phyloP scores from a whole-genome alignment of 2,113 vertebrate genomes.

The Gracilinanus agilis region DNA sequence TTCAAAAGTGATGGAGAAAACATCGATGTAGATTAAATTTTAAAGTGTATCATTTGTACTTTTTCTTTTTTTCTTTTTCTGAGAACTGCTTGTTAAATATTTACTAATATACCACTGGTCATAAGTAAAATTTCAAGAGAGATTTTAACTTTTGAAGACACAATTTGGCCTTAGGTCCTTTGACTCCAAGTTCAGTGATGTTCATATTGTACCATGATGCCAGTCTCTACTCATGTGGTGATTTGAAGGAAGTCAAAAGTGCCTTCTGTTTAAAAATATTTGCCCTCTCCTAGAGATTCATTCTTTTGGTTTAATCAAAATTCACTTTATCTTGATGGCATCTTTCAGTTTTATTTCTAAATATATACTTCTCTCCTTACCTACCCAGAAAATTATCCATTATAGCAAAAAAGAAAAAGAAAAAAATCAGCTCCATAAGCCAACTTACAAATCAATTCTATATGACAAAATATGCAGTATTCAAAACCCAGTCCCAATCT shows the following conservation, averaged over 20 bases:
- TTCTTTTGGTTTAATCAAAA: not conserved
- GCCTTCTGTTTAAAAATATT: not conserved
- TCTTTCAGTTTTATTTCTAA: not conserved
- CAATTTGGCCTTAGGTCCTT: not conserved
- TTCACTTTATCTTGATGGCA: not conserved
- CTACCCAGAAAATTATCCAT: not conserved
- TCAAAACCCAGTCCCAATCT: not conserved
- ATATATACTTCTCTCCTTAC: not conserved
- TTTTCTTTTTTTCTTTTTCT: not conserved
- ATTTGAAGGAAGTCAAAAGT: not conserved
- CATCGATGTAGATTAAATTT: not conserved
- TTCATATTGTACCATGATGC: not conserved
- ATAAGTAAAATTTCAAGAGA: not conserved
- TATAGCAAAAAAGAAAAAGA: not conserved
- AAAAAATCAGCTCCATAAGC: not conserved
- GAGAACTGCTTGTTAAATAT: not conserved
- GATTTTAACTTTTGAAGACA: not conserved
- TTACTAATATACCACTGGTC: not conserved
- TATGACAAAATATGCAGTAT: not conserved
- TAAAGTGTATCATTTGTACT: not conserved
- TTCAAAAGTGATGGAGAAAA: not conserved
- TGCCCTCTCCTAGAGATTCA: not conserved
- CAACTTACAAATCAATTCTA: not conserved
- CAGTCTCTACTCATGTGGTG: not conserved
- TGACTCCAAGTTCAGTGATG: not conserved